These are phyloP conservation scores for Petrolisthes cinctipes DNA, from an alignment of 2,888 invertebrate species.

Conservation along the genomic window DNA sequence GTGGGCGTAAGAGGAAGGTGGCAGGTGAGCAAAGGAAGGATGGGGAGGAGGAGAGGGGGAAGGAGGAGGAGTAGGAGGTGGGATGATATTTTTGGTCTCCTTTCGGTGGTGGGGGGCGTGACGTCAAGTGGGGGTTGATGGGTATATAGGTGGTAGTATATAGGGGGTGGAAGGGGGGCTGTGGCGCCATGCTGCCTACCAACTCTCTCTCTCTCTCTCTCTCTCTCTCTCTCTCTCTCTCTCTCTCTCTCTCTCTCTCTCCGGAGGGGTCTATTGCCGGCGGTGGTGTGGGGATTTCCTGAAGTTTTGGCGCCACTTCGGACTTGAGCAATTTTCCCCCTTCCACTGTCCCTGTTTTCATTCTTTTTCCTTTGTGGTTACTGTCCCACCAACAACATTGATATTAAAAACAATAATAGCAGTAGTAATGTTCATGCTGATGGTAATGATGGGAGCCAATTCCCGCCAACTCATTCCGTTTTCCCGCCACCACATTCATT, in stretches of 20 bases:
- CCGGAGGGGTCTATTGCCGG: too few species aligned
- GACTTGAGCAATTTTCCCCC: not conserved
- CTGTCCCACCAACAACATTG: not conserved
- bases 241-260: not conserved
- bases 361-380: not conserved
- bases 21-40: not conserved
- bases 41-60: constrained; percentile 1
- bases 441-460: too few species aligned
- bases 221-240: constrained; percentile 14
- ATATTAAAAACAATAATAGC: not conserved
- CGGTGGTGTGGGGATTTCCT: too few species aligned
- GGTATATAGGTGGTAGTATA: too few species aligned
- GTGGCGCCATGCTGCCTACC: not conserved
- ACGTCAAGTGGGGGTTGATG: not conserved
- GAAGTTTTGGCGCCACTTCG: not conserved
- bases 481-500: too few species aligned
- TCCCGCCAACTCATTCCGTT: too few species aligned
- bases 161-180: not conserved
- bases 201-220: not conserved
- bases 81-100: constrained; percentile 16
- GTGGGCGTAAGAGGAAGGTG: not conserved
- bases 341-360: not conserved
- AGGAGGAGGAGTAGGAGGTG: not conserved
- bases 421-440: too few species aligned
- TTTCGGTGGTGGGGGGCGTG: not conserved